phyloP scores from a whole-genome alignment of 2,888 invertebrate genomes.

The Notocelia uddmanniana region DNA sequence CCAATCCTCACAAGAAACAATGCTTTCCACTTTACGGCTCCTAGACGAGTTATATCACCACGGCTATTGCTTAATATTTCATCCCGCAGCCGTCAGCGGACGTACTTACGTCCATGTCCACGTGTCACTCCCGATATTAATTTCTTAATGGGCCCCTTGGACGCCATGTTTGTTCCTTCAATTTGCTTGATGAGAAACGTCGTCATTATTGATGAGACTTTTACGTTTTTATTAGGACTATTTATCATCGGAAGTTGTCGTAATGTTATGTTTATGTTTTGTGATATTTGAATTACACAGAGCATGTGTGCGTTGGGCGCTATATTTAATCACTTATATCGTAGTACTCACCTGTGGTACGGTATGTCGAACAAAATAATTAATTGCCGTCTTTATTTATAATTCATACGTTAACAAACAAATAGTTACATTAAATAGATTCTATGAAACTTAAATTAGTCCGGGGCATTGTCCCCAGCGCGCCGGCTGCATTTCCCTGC shows the following conservation, averaged over 20 bases:
- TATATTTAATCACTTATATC: background rate
- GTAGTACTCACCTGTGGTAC: background rate
- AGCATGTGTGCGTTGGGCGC: background rate
- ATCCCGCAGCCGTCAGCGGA: conserved; percentile 43
- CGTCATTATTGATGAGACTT: conserved; percentile 70
- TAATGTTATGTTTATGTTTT: conserved; percentile 50
- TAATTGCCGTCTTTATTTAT: too few species aligned
- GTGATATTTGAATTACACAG: background rate
- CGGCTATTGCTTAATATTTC: conserved; percentile 27
- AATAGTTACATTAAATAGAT: too few species aligned
- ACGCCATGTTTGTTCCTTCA: conserved; percentile 59
- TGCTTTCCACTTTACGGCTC: conserved; percentile 23
- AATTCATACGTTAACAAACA: too few species aligned
- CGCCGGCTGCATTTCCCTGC: too few species aligned
- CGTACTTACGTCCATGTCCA: conserved; percentile 44
- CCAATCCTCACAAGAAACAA: background rate
- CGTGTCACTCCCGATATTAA: conserved; percentile 68
- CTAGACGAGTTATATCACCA: conserved; percentile 27
- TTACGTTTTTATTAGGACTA: conserved; percentile 57
- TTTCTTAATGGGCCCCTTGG: conserved; percentile 68
- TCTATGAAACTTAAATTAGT: too few species aligned
- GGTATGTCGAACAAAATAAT: too few species aligned
- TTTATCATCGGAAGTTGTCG: conserved; percentile 60
- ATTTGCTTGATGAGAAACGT: conserved; percentile 69
- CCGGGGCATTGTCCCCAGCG: too few species aligned